Evolutionary conservation across 2,888 invertebrate species (phyloP).

Genomic region (Sphaeridia pumilis): DNA sequence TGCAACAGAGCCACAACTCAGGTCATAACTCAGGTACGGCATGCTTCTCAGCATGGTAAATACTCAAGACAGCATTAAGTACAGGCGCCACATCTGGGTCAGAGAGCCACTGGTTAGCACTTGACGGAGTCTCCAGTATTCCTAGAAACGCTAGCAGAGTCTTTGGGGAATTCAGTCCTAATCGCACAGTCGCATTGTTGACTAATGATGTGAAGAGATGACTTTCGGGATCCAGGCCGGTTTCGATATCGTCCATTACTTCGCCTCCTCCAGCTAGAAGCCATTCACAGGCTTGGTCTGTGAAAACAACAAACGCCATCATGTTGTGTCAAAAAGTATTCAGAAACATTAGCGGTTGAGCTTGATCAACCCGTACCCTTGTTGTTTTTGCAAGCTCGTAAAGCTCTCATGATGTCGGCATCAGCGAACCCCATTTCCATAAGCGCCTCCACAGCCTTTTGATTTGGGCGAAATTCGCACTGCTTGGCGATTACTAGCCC

Average conservation of each 20-base stretch:
- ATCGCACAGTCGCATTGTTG: conserved; percentile 52
- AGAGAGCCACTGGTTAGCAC: conserved; percentile 52
- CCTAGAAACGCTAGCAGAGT: conserved; percentile 55
- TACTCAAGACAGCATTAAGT: conserved; percentile 53
- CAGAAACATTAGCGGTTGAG: too few species aligned
- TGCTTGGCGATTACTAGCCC: conserved; percentile 28
- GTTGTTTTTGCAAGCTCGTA: conserved; percentile 52
- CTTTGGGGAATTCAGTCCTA: conserved; percentile 53
- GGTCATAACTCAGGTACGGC: conserved; percentile 36
- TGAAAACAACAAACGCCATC: too few species aligned
- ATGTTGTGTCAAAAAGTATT: too few species aligned
- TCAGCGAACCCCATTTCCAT: conserved; percentile 54
- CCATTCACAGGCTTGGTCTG: conserved; percentile 47
- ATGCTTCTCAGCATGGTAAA: conserved; percentile 53
- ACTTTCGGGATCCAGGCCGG: conserved; percentile 50
- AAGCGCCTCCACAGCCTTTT: conserved; percentile 43
- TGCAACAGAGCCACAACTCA: too few species aligned
- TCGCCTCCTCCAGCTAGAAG: conserved; percentile 48
- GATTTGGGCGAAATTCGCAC: conserved; percentile 41
- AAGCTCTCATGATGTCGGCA: conserved; percentile 46
- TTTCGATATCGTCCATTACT: conserved; percentile 46
- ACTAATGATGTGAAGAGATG: conserved; percentile 53
- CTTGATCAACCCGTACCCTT: too few species aligned
- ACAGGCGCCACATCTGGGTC: conserved; percentile 57
- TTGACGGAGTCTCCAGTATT: conserved; percentile 53